A percentile compares a stretch with the other conserved stretches of the same genome.
These are phyloP conservation scores for Gobio occitaniae DNA, from an alignment of 2,797 vertebrate species.

Conservation along the genomic window DNA sequence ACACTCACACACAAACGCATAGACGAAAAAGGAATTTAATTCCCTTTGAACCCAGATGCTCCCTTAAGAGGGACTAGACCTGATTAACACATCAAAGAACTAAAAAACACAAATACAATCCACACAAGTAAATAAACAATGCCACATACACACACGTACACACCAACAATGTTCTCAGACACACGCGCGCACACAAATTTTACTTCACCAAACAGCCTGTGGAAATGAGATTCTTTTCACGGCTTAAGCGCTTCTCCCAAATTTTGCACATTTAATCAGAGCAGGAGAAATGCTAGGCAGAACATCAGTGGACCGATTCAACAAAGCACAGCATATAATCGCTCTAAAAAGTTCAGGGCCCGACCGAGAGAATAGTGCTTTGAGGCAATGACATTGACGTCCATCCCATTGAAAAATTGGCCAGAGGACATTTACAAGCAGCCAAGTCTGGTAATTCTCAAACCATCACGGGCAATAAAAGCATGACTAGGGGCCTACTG, in stretches of 20 bases:
- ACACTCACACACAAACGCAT: constrained; percentile 19
- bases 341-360: constrained; percentile 41
- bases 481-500: constrained; percentile 24
- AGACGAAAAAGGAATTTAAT: constrained; percentile 35
- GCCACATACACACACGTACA: not conserved
- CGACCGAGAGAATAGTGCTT: constrained; percentile 20
- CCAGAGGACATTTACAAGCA: constrained; percentile 49
- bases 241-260: constrained; percentile 14
- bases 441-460: constrained; percentile 49
- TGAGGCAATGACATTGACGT: constrained; percentile 45
- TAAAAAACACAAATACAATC: constrained; percentile 33
- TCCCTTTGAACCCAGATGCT: constrained; percentile 27
- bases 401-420: constrained; percentile 40
- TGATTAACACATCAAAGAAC: constrained; percentile 43
- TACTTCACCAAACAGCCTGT: constrained; percentile 29
- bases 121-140: constrained; percentile 48
- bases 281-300: constrained; percentile 33
- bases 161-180: constrained; percentile 13
- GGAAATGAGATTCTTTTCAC: constrained; percentile 46
- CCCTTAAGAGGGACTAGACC: constrained; percentile 28
- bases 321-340: constrained; percentile 46
- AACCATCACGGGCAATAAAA: constrained; percentile 45
- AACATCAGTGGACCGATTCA: constrained; percentile 35
- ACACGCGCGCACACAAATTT: constrained; percentile 8
- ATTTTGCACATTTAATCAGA: constrained; percentile 41